These are phyloP conservation scores for Microcebus jonahi DNA, from an alignment of 2,113 vertebrate species.

Conservation along the genomic window DNA sequence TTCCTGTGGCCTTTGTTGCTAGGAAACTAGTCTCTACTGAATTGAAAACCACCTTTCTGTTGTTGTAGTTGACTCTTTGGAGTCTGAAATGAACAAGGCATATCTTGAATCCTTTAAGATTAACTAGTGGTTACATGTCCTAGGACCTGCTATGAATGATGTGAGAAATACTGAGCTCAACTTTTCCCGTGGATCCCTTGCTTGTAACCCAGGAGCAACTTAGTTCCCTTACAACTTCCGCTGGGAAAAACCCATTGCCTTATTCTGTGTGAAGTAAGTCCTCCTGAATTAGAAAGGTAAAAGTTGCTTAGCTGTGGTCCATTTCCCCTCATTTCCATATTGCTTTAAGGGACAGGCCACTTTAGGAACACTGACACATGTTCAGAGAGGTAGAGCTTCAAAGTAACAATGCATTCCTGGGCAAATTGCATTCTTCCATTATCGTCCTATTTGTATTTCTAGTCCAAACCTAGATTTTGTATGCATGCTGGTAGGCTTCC, in stretches of 20 bases:
- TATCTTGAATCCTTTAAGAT: background rate
- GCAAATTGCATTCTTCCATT: background rate
- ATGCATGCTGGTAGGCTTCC: background rate
- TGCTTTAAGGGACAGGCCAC: background rate
- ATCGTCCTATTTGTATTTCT: background rate
- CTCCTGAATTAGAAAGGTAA: background rate
- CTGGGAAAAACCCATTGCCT: background rate
- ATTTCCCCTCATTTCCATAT: background rate
- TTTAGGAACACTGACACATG: background rate
- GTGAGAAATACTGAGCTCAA: background rate
- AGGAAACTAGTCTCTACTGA: conserved; percentile 73
- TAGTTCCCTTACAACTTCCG: background rate
- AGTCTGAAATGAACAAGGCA: conserved; percentile 38
- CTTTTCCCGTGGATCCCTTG: background rate
- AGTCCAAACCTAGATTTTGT: conserved; percentile 6
- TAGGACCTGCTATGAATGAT: background rate
- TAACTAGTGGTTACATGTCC: background rate
- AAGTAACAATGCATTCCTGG: background rate
- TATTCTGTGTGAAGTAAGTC: background rate
- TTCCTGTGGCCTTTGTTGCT: conserved; percentile 80
- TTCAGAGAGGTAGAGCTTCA: conserved; percentile 31
- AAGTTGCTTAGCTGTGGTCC: background rate
- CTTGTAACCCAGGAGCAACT: background rate
- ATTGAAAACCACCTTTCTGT: conserved; percentile 50
- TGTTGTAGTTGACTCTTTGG: conserved; percentile 23